Conservation (phyloP, 92 coral and sea anemone genomes). For the Palythoa heliodiscus region DNA sequence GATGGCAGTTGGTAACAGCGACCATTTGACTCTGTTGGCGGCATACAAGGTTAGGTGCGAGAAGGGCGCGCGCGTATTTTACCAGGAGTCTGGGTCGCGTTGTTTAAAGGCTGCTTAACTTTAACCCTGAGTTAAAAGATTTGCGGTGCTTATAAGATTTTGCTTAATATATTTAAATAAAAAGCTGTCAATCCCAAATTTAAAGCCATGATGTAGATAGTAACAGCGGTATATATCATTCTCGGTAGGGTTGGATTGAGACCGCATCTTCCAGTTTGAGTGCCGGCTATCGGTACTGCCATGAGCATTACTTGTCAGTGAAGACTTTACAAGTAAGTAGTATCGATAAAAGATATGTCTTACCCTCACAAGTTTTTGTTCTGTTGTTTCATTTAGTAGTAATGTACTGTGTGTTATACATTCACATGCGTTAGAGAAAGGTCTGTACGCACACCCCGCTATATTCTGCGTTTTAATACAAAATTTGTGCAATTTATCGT, state of each 20-base stretch:
- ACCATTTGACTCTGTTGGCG: constrained; percentile 76
- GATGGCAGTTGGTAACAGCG: constrained; percentile 79
- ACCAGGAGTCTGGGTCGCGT: background rate
- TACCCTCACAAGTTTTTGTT: too few relatives aligned
- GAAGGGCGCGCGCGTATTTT: background rate
- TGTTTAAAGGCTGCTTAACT: too few relatives aligned
- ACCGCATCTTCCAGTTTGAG: constrained; percentile 58
- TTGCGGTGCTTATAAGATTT: too few relatives aligned
- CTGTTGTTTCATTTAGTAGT: too few relatives aligned
- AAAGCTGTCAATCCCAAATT: background rate
- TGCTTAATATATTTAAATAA: background rate
- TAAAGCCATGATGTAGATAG: background rate
- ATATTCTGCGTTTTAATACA: too few relatives aligned
- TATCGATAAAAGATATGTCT: background rate
- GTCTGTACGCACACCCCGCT: too few relatives aligned
- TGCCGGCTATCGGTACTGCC: constrained; percentile 73
- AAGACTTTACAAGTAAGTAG: constrained; percentile 76
- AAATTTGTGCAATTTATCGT: too few relatives aligned
- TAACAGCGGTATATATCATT: background rate
- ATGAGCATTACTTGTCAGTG: constrained; percentile 74
- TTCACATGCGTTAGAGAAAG: too few relatives aligned
- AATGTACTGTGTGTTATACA: too few relatives aligned
- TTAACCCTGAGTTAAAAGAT: too few relatives aligned
- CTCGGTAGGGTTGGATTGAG: constrained; percentile 67
- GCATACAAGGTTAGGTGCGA: constrained; percentile 61